Evolutionary conservation across 2,888 invertebrate species (phyloP).

Genomic region (Phyto melanocephala): DNA sequence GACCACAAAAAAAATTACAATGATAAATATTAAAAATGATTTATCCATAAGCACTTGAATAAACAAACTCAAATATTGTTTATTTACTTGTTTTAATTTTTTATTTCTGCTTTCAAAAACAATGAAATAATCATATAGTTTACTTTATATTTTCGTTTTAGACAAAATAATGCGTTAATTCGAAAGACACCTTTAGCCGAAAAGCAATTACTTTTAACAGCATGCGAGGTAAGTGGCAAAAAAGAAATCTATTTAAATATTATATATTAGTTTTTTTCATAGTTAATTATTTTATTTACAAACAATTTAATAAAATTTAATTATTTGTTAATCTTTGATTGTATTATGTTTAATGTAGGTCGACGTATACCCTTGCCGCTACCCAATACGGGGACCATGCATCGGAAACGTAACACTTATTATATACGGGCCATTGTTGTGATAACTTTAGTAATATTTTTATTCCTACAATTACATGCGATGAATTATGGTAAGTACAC

Average conservation of each 20-base stretch:
- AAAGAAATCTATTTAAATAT: not conserved
- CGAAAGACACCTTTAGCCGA: not conserved
- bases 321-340: too few species aligned
- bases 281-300: too few species aligned
- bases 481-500: conserved; percentile 77
- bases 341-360: conserved; percentile 64
- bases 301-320: too few species aligned
- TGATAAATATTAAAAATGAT: too few species aligned
- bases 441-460: conserved; percentile 76
- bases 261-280: too few species aligned
- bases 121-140: too few species aligned
- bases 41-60: too few species aligned
- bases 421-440: conserved; percentile 77
- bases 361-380: conserved; percentile 77
- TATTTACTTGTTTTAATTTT: too few species aligned
- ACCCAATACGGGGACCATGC: conserved; percentile 78
- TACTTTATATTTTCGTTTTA: conserved; percentile 11
- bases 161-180: conserved; percentile 35
- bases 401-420: conserved; percentile 77
- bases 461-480: conserved; percentile 77
- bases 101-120: too few species aligned
- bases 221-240: conserved; percentile 52
- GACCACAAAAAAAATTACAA: too few species aligned
- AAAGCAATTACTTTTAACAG: conserved; percentile 18
- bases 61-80: too few species aligned